Percentiles rank a stretch among this genome's conserved stretches.
These are phyloP conservation scores for Stegodyphus dumicola DNA, from an alignment of 1,140 invertebrate genomes.

Conservation along the genomic window DNA sequence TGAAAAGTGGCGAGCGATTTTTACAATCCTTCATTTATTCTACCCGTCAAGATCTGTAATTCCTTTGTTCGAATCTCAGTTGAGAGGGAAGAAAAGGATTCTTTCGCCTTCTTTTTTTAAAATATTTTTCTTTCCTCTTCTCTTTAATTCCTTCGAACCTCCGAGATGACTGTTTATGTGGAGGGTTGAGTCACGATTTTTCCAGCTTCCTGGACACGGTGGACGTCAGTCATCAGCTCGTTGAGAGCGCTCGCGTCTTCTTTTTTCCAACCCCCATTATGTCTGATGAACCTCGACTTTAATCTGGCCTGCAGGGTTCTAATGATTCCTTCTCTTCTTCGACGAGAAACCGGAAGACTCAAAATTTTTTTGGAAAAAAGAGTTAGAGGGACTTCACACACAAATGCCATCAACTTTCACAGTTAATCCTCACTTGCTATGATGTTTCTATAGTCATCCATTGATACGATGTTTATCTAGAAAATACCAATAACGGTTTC, in stretches of 20 bases:
- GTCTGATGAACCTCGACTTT: no score
- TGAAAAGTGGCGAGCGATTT: conserved; percentile 27
- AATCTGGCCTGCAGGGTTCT: no score
- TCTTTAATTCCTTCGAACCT: no score
- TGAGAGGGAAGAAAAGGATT: background rate
- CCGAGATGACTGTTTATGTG: conserved; percentile 16
- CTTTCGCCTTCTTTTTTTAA: background rate
- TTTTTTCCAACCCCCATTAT: background rate
- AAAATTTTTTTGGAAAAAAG: no score
- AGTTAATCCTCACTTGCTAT: no score
- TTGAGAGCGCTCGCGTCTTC: background rate
- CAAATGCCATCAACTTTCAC: no score
- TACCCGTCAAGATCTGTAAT: conserved; percentile 20
- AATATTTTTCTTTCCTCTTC: background rate
- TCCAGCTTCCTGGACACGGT: conserved; percentile 24
- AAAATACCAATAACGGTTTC: no score
- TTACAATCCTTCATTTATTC: conserved; percentile 19
- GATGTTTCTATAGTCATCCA: no score
- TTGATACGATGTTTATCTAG: no score
- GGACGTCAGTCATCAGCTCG: conserved; percentile 30
- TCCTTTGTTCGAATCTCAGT: conserved; percentile 27
- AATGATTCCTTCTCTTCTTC: no score
- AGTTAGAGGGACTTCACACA: no score
- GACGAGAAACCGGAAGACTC: no score
- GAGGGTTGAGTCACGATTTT: conserved; percentile 31